Evolutionary conservation across 2,797 vertebrate species (phyloP).

Genomic region (Xenopus petersii): DNA sequence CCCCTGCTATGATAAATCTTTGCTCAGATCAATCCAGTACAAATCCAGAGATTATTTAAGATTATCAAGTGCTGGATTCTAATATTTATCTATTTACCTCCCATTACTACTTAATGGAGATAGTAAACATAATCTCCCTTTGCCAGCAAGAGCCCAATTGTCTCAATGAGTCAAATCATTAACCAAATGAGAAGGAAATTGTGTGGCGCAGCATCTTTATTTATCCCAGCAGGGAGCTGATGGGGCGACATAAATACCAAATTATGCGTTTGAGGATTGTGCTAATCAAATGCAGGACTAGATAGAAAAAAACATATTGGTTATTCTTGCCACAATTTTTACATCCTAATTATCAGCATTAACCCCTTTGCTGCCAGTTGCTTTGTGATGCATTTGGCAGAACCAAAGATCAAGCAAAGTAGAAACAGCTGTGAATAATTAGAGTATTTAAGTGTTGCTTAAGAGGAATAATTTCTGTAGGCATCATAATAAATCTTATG

Average conservation of each 20-base stretch:
- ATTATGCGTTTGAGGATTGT: constrained; percentile 71
- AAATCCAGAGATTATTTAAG: constrained; percentile 70
- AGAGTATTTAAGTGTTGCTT: constrained; percentile 95
- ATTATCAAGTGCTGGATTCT: constrained; percentile 63
- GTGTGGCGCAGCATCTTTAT: constrained; percentile 57
- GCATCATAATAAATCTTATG: constrained; percentile 97
- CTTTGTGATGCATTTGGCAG: not conserved
- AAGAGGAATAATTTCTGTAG: constrained; percentile 95
- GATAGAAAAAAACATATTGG: constrained; percentile 61
- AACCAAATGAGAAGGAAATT: constrained; percentile 58
- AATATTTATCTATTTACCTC: constrained; percentile 56
- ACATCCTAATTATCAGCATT: constrained; percentile 84
- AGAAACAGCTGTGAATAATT: constrained; percentile 97
- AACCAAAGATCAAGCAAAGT: constrained; percentile 65
- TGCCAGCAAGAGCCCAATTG: constrained; percentile 58
- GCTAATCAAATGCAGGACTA: constrained; percentile 66
- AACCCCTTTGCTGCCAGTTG: constrained; percentile 22
- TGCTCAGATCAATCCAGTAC: constrained; percentile 52
- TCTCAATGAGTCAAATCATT: constrained; percentile 64
- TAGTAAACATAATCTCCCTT: constrained; percentile 59
- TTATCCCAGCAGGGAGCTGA: constrained; percentile 61
- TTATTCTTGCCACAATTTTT: constrained; percentile 65
- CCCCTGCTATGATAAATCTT: constrained; percentile 47
- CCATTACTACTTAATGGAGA: constrained; percentile 58
- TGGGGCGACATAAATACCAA: constrained; percentile 67